Evolutionary conservation across 2,797 vertebrate species (phyloP), one percentile per base, ranked within the genome.

Genomic region (Sylvilagus floridanus): DNA sequence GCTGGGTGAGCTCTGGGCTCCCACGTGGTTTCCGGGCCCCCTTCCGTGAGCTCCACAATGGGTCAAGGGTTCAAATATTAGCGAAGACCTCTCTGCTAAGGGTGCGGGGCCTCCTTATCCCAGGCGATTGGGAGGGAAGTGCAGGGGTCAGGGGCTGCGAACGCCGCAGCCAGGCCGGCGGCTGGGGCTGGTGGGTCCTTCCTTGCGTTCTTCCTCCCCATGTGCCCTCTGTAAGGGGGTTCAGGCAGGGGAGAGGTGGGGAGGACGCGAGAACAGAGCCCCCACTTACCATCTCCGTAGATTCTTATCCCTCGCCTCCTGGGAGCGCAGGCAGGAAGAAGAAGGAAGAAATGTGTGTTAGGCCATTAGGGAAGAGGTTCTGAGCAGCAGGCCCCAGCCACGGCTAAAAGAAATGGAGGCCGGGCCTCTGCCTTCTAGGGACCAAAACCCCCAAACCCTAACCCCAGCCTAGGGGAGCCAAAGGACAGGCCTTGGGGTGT

Each of bases 241-340:
- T 1, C 1, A 2, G 47, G 30, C 75, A 50, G 71, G 63, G 1
- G 21, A 37, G 32, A 52, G 37, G 72, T 9, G 14, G 78, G 57
- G 69, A 21, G 35, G 83, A 54, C 63, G 14, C 0, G 0, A 30
- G 24, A 84, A 8, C 47, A 21, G 68, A 28, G 42, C n/a, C 60
- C 62, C 65, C 42, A 95, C 96, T 93, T 68, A 97, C 97, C 96
- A 6, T 90, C 91, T 93, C 95, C 72, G 2, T 91, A 96, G 87
- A 96, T 73, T 66, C 32, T 95, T 88, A 94, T 47, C 50, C 90
- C 91, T 96, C 82, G 95, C 54, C 88, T 96, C 93, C 96, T 96
- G 71, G 85, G 89, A 85, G 62, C 6, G 87, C 66, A 32, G 86
- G 91, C 77, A 66, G 57, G 86, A 90, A 92, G 76, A 77, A 78